A percentile compares a stretch with the other conserved stretches of the same genome.
Conservation (phyloP, 2,888 invertebrate genomes). For the Chloroclystis v-ata region DNA sequence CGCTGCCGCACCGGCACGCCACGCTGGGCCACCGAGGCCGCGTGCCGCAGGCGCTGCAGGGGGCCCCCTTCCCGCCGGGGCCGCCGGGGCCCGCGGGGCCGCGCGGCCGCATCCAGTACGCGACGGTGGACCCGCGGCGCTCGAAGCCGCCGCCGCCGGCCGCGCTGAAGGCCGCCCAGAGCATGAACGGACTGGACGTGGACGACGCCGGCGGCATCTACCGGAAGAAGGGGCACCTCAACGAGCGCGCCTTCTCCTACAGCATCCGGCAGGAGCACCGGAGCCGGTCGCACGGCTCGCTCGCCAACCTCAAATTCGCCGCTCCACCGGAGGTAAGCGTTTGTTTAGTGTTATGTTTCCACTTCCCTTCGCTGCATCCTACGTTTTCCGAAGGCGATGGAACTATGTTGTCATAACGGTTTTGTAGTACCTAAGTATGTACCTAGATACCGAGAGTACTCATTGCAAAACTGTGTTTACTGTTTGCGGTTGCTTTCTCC, state of each 20-base stretch:
- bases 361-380: neutral
- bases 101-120: slow-evolving; percentile 75
- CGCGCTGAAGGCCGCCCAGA: slow-evolving; percentile 82
- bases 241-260: slow-evolving; percentile 95
- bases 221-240: slow-evolving; percentile 92
- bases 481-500: slow-evolving; percentile 26
- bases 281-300: slow-evolving; percentile 93
- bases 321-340: slow-evolving; percentile 80
- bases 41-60: slow-evolving; percentile 78
- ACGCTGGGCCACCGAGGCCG: slow-evolving; percentile 73
- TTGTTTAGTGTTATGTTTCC: slow-evolving; percentile 3
- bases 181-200: slow-evolving; percentile 81
- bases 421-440: neutral
- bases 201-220: slow-evolving; percentile 86
- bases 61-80: slow-evolving; percentile 54
- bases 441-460: too few relatives aligned
- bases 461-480: slow-evolving; percentile 10
- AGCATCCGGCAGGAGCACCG: slow-evolving; percentile 96
- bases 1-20: slow-evolving; percentile 66
- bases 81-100: slow-evolving; percentile 51
- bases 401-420: slow-evolving; percentile 2
- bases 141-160: slow-evolving; percentile 80
- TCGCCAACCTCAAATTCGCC: slow-evolving; percentile 93
- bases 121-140: slow-evolving; percentile 81
- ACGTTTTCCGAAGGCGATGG: neutral